These are phyloP conservation scores for Neotragus moschatus DNA, from an alignment of 2,113 vertebrate species.

Conservation along the genomic window DNA sequence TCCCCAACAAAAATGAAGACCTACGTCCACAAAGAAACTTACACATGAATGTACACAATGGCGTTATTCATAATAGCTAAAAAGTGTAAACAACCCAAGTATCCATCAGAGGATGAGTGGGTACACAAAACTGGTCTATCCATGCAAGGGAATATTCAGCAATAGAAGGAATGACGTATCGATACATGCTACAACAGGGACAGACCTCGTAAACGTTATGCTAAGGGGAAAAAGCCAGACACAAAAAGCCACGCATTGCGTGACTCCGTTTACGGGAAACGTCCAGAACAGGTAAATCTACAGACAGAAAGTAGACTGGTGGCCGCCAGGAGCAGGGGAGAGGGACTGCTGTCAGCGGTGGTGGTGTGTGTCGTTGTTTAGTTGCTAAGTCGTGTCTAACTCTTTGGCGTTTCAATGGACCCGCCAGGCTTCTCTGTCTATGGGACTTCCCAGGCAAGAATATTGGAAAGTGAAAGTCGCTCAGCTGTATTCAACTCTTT, in stretches of 20 bases:
- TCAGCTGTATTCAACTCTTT: not conserved
- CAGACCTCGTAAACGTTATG: not conserved
- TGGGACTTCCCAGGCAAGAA: not conserved
- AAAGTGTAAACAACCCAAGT: not conserved
- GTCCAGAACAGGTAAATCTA: not conserved
- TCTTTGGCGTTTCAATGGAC: not conserved
- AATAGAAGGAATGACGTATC: not conserved
- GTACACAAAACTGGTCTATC: not conserved
- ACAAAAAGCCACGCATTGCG: not conserved
- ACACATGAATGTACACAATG: not conserved
- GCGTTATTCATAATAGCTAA: not conserved
- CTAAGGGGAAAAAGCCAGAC: not conserved
- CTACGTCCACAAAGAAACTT: not conserved
- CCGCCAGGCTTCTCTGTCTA: not conserved
- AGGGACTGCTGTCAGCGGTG: not conserved
- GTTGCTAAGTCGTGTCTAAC: not conserved
- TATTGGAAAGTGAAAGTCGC: not conserved
- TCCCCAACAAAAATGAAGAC: not conserved
- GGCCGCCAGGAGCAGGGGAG: not conserved
- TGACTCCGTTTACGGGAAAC: not conserved
- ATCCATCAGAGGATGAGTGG: not conserved
- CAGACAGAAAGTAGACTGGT: not conserved
- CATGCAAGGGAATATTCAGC: rapidly evolving
- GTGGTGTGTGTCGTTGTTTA: not conserved
- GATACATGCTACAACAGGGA: not conserved